Percentiles rank a stretch among this genome's conserved stretches.
These are phyloP conservation scores for Turritopsis rubra DNA, from an alignment of 30 jellyfish, hydroid and myxozoan genomes.

Conservation along the genomic window DNA sequence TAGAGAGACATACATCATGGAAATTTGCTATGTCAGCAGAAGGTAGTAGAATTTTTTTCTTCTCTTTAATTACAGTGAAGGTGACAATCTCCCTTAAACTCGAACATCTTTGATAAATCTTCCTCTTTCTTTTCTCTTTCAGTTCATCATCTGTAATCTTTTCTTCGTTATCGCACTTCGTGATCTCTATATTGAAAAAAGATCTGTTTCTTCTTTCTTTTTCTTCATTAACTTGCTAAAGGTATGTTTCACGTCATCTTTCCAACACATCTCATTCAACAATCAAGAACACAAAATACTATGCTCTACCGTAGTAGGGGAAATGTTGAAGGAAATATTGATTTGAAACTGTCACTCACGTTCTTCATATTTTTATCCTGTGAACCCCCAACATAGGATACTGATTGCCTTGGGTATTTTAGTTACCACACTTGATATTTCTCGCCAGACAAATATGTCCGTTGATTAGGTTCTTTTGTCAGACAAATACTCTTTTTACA, in stretches of 20 bases:
- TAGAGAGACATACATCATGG: not conserved
- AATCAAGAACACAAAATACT: too few relatives aligned
- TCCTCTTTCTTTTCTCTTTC: not conserved
- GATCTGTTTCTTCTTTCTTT: not conserved
- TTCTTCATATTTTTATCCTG: too few relatives aligned
- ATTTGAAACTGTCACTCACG: too few relatives aligned
- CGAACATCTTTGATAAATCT: not conserved
- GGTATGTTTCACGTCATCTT: not conserved
- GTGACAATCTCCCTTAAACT: not conserved
- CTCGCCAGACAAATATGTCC: too few relatives aligned
- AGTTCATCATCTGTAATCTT: not conserved
- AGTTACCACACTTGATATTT: too few relatives aligned
- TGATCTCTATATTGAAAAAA: not conserved
- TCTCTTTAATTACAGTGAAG: not conserved
- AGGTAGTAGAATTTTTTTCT: not conserved
- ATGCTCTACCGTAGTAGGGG: too few relatives aligned
- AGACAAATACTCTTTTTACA: too few relatives aligned
- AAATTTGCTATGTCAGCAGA: not conserved
- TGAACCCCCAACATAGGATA: too few relatives aligned
- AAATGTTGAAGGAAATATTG: too few relatives aligned
- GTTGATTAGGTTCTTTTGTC: too few relatives aligned
- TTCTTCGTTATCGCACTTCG: not conserved
- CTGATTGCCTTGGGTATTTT: too few relatives aligned
- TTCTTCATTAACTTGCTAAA: not conserved
- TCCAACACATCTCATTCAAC: too few relatives aligned